Conservation (phyloP, 2,797 vertebrate species). For the Amazona finschi region DNA sequence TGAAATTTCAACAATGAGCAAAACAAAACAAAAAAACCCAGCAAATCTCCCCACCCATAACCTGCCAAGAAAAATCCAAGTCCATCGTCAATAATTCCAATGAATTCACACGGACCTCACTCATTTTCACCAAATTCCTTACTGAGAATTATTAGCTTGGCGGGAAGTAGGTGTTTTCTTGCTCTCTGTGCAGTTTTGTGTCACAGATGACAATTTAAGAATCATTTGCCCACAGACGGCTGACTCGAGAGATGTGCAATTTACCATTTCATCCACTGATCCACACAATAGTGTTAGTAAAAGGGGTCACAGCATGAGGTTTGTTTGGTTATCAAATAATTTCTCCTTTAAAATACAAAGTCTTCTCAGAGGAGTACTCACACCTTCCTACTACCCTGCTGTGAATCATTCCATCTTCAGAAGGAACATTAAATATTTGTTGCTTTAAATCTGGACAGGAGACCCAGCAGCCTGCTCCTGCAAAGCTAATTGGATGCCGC, state of each 20-base stretch:
- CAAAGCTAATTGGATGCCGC: not conserved
- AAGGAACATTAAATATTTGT: not conserved
- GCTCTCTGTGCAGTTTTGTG: not conserved
- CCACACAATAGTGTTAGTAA: not conserved
- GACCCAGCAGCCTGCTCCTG: not conserved
- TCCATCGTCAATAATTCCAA: not conserved
- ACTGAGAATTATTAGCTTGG: constrained; percentile 8
- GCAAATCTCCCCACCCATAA: not conserved
- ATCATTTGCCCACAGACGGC: not conserved
- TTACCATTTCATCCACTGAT: not conserved
- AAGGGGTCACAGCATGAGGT: not conserved
- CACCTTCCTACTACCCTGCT: not conserved
- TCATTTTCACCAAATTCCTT: not conserved
- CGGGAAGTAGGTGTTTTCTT: not conserved
- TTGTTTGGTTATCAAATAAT: not conserved
- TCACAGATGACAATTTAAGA: not conserved
- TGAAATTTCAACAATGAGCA: not conserved
- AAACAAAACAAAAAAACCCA: not conserved
- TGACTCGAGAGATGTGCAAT: not conserved
- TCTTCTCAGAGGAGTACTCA: not conserved
- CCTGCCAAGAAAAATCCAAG: not conserved
- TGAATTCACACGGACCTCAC: not conserved
- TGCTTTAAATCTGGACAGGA: not conserved
- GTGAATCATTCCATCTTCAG: not conserved
- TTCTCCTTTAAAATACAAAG: not conserved